phyloP scores from a whole-genome alignment of 2,797 vertebrate genomes.

The Rhynchonycteris naso region DNA sequence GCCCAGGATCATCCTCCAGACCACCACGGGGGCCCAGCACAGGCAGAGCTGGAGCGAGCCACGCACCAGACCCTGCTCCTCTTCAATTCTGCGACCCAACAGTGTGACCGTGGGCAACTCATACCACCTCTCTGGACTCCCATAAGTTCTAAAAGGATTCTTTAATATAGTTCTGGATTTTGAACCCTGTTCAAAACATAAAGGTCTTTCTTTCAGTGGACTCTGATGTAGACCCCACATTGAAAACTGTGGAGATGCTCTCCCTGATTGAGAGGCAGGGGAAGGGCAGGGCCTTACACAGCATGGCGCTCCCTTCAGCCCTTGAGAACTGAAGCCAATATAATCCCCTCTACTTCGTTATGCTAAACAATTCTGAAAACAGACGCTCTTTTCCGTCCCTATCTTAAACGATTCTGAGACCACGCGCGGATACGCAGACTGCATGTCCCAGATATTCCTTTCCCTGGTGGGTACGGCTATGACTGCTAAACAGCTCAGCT shows the following conservation, averaged over 20 bases:
- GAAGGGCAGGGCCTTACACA: too few relatives aligned
- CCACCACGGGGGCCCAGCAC: not conserved
- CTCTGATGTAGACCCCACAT: not conserved
- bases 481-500: not conserved
- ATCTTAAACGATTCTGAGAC: not conserved
- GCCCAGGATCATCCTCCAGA: not conserved
- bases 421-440: not conserved
- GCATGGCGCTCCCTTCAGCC: not conserved
- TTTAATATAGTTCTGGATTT: not conserved
- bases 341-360: not conserved
- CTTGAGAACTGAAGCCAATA: not conserved
- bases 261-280: not conserved
- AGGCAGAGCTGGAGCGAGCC: not conserved
- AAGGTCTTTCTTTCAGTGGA: not conserved
- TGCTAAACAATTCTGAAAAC: not conserved
- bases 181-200: not conserved
- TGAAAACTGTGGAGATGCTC: not conserved
- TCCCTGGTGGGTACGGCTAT: not conserved
- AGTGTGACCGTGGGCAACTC: not conserved
- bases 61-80: not conserved
- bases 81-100: rapidly evolving
- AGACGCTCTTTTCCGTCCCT: not conserved
- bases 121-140: not conserved
- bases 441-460: not conserved
- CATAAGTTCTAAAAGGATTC: not conserved